Conservation (phyloP, 2,888 invertebrate genomes). For the Steinernema carpocapsae region DNA sequence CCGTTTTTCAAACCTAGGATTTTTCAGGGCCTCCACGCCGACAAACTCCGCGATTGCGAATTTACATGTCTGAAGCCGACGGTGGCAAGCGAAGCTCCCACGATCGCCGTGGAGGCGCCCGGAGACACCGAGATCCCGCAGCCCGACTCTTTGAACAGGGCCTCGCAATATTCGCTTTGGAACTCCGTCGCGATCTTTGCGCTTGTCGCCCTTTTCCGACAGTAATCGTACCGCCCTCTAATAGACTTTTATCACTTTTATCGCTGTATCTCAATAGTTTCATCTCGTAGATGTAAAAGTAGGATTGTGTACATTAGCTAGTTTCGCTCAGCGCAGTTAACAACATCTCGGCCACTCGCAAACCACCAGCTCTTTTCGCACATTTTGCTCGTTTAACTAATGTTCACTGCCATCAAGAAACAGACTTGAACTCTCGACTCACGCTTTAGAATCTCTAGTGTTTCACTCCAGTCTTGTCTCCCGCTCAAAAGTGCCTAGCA, state of each 20-base stretch:
- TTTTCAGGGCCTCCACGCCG: conserved; percentile 65
- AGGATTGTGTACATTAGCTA: conserved; percentile 12
- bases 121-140: conserved; percentile 24
- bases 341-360: background rate
- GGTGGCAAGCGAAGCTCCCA: background rate
- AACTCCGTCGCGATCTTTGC: conserved; percentile 2
- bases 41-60: conserved; percentile 59
- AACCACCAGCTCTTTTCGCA: too few species aligned
- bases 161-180: background rate
- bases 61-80: conserved; percentile 52
- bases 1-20: background rate
- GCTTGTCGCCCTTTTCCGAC: conserved; percentile 12
- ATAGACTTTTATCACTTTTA: conserved; percentile 17
- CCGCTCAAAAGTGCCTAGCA: conserved; percentile 6
- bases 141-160: conserved; percentile 14
- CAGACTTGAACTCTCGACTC: too few species aligned
- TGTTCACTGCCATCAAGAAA: too few species aligned
- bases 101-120: background rate
- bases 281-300: background rate
- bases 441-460: too few species aligned
- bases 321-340: background rate
- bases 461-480: background rate
- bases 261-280: background rate
- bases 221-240: background rate
- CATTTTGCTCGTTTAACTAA: too few species aligned